Evolutionary conservation across 2,113 vertebrate species (phyloP).

Genomic region (Sciurus niger): DNA sequence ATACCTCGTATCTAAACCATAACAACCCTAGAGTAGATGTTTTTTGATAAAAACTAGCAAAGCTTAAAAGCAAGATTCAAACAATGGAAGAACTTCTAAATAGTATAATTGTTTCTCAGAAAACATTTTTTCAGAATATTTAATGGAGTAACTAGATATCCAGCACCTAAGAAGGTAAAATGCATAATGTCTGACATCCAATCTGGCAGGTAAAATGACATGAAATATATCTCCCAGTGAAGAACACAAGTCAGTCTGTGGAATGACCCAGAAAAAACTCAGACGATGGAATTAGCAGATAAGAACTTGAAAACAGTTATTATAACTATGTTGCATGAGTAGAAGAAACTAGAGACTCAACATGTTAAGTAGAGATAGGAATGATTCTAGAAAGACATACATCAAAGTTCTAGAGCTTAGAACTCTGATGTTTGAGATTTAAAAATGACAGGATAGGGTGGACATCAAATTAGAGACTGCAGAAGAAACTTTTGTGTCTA

Average conservation of each 20-base stretch:
- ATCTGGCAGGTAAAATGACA: background rate
- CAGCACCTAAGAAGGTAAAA: background rate
- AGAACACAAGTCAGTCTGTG: background rate
- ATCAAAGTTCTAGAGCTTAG: background rate
- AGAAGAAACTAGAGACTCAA: background rate
- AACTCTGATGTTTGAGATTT: background rate
- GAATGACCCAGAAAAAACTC: background rate
- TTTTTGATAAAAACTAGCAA: background rate
- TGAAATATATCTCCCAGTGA: background rate
- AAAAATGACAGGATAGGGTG: background rate
- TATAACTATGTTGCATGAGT: background rate
- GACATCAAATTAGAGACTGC: background rate
- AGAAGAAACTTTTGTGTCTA: background rate
- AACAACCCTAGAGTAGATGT: background rate
- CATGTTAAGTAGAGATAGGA: background rate
- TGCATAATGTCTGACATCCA: background rate
- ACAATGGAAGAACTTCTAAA: background rate
- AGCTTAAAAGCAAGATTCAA: background rate
- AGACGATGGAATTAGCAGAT: background rate
- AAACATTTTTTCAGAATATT: background rate
- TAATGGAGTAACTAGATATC: background rate
- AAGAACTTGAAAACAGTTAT: slow-evolving; percentile 9
- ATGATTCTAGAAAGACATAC: background rate
- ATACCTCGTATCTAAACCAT: too few relatives aligned
- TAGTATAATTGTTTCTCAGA: background rate